Conservation (phyloP, 2,888 invertebrate species). For the Amblyjoppa fuscipennis region DNA sequence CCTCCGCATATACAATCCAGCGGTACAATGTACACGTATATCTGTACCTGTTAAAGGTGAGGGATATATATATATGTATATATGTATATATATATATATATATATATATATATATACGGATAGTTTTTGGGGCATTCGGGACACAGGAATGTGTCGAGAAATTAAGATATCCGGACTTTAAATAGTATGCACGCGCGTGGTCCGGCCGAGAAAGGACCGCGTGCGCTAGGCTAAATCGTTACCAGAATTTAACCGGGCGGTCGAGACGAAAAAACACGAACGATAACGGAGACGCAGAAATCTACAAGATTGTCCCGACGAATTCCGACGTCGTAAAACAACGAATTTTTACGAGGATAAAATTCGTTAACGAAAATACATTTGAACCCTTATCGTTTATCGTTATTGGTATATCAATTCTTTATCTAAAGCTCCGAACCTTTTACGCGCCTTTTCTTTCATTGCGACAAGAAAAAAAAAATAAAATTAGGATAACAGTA, state of each 20-base stretch:
- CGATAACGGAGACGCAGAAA: conserved; percentile 29
- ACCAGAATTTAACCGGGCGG: conserved; percentile 65
- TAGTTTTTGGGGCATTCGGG: conserved; percentile 55
- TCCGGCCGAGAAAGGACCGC: neutral
- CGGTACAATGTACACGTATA: neutral
- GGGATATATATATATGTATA: neutral
- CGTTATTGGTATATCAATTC: conserved; percentile 12
- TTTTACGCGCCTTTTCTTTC: neutral
- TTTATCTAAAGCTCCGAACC: neutral
- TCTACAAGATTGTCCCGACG: conserved; percentile 45
- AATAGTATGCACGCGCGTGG: conserved; percentile 14
- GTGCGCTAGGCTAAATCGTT: conserved; percentile 77
- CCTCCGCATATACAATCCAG: conserved; percentile 10
- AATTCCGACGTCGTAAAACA: conserved; percentile 43
- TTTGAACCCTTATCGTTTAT: conserved; percentile 15
- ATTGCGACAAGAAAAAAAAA: neutral
- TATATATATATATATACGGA: conserved; percentile 19
- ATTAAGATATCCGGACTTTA: conserved; percentile 78
- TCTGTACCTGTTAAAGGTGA: neutral
- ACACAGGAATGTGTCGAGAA: conserved; percentile 76
- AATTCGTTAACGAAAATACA: conserved; percentile 19
- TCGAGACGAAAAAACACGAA: conserved; percentile 42
- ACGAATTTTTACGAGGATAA: conserved; percentile 29
- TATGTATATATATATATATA: conserved; percentile 3
- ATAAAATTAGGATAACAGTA: neutral